Evolutionary conservation across 2,797 vertebrate species (phyloP).

Genomic region (Eupleurogrammus muticus): DNA sequence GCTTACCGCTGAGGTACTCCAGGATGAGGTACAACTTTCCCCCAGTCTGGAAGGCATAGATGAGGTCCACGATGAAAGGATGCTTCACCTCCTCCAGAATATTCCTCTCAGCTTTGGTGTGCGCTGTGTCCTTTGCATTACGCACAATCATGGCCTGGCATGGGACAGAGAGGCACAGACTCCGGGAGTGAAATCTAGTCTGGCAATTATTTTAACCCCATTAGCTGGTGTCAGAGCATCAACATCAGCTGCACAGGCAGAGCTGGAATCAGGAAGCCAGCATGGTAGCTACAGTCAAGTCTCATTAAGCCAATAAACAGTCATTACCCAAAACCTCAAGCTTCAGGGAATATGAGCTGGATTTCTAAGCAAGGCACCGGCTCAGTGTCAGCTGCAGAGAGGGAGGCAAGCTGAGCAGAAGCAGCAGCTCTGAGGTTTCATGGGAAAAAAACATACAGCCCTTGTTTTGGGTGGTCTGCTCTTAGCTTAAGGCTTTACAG

Average conservation of each 20-base stretch:
- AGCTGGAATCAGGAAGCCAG: constrained; percentile 29
- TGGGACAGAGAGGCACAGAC: constrained; percentile 7
- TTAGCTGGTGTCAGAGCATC: constrained; percentile 13
- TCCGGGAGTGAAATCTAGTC: constrained; percentile 16
- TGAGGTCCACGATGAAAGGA: constrained; percentile 98
- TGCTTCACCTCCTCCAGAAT: constrained; percentile 99
- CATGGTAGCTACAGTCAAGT: constrained; percentile 47
- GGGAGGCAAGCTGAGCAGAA: constrained; percentile 45
- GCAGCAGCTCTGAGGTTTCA: constrained; percentile 52
- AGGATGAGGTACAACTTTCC: constrained; percentile 99
- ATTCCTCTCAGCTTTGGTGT: constrained; percentile 98
- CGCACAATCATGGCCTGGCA: constrained; percentile 98
- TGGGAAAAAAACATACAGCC: constrained; percentile 30
- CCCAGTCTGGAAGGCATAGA: constrained; percentile 99
- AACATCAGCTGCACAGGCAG: constrained; percentile 38
- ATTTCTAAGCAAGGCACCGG: constrained; percentile 24
- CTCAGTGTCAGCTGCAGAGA: constrained; percentile 47
- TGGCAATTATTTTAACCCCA: constrained; percentile 3
- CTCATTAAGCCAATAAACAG: constrained; percentile 65
- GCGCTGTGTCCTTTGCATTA: constrained; percentile 98
- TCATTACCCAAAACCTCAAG: constrained; percentile 52
- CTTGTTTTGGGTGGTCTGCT: constrained; percentile 50
- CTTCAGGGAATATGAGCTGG: constrained; percentile 58
- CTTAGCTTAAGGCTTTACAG: constrained; percentile 26
- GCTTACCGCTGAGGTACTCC: constrained; percentile 98